phyloP scores from a whole-genome alignment of 2,797 vertebrate species.

The Channallabes apus region DNA sequence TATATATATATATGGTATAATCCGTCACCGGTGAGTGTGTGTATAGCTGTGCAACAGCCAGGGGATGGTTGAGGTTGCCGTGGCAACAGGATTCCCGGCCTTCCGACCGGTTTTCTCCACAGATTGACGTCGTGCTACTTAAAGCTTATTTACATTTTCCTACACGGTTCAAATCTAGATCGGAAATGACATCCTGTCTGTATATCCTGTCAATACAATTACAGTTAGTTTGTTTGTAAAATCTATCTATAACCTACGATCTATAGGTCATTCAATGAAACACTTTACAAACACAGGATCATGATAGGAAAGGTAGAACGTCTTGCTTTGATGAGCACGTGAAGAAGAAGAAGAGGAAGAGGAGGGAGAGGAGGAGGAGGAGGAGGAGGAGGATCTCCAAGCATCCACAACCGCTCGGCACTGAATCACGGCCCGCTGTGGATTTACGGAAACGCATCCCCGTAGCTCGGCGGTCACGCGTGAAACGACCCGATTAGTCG shows the following conservation, averaged over 20 bases:
- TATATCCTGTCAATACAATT: not conserved
- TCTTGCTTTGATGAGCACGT: conserved; percentile 26
- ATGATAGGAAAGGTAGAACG: not conserved
- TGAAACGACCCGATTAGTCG: not conserved
- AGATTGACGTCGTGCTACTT: conserved; percentile 21
- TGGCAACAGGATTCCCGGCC: conserved; percentile 50
- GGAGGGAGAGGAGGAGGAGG: conserved; percentile 26
- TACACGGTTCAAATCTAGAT: not conserved
- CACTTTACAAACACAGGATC: not conserved
- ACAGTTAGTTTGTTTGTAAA: no score
- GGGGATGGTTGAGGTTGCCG: conserved; percentile 49
- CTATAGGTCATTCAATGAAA: not conserved
- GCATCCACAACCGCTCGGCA: conserved; percentile 46
- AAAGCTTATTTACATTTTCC: not conserved
- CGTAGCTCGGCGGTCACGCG: not conserved
- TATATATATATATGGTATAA: no score
- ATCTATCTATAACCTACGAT: not conserved
- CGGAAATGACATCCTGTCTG: not conserved
- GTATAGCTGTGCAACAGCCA: conserved; percentile 18
- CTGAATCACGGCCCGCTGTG: conserved; percentile 36
- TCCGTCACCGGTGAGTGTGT: conserved; percentile 20
- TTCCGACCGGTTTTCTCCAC: conserved; percentile 28
- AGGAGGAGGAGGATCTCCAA: conserved; percentile 51
- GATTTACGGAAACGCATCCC: not conserved
- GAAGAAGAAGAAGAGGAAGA: no score